phyloP scores from a whole-genome alignment of 2,113 vertebrate genomes.

The western clawed frog (Xenopus tropicalis) region UCB_Xtro_10.0 CM004448.2:42138001-42138500 shows the following conservation, averaged over 20 bases:
- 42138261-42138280: too few relatives aligned
- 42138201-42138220: conserved; percentile 84
- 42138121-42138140: conserved; percentile 75
- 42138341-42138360: too few relatives aligned
- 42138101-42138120: conserved; percentile 79
- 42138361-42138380: too few relatives aligned
- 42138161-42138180: conserved; percentile 83
- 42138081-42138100: conserved; percentile 80
- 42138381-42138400: too few relatives aligned
- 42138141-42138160: conserved; percentile 74
- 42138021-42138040: conserved; percentile 80
- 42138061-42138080: conserved; percentile 75
- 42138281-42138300: too few relatives aligned
- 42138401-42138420: too few relatives aligned
- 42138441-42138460: too few relatives aligned
- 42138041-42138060: conserved; percentile 89
- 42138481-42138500: too few relatives aligned
- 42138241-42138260: neutral
- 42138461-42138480: too few relatives aligned
- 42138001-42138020: conserved; percentile 73
- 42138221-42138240: conserved; percentile 54
- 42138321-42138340: too few relatives aligned
- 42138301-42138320: too few relatives aligned
- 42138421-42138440: too few relatives aligned
- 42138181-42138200: conserved; percentile 92